Evolutionary conservation across 2,113 vertebrate genomes (phyloP), one percentile per base, ranked within the genome.

Genomic region (Helogale parvula): DNA sequence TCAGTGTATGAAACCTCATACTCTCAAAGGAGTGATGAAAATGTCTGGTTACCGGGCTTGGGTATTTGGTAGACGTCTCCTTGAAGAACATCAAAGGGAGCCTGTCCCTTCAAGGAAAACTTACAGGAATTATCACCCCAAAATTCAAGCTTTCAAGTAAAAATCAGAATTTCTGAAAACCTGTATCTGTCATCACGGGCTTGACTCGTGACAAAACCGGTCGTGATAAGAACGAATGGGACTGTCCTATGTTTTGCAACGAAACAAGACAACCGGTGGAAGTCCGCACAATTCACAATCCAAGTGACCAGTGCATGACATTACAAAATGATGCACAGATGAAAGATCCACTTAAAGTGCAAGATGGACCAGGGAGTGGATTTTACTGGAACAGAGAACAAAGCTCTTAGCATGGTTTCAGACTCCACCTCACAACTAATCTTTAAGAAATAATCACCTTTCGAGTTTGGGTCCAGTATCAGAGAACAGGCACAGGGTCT

Each of bases 161-260:
- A 93, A 91, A 66, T 47, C 50, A 88, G 9, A 96, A 79, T 52
- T 88, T 31, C 27, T 57, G 69, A 35, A 90, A 96, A 82, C 74
- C 19, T 79, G 84, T 1, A 10, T 41, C 29, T 5, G 33, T 38
- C 7, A 68, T n/a, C 27, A 35, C 13, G 19, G n/a, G 38, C 31
- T n/a, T 54, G 38, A 80, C 38, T 74, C 25, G 33, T 84, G 35
- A 93, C 25, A 5, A 72, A 50, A 89, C 80, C 63, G 63, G 25
- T n/a, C 29, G 31, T 57, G 13, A 45, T 16, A 95, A 35, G 27
- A 84, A 52, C 17, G 12, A 89, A 71, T 79, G 33, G 33, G 2
- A 71, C 77, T 93, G 50, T 81, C 63, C 65, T 84, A 21, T 82
- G 68, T 69, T 84, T 79, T 63, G 5, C 60, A 31, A 85, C 69